Base-by-base conservation (phyloP, 1,140 invertebrate genomes). In the Polypedilum pembai region DNA sequence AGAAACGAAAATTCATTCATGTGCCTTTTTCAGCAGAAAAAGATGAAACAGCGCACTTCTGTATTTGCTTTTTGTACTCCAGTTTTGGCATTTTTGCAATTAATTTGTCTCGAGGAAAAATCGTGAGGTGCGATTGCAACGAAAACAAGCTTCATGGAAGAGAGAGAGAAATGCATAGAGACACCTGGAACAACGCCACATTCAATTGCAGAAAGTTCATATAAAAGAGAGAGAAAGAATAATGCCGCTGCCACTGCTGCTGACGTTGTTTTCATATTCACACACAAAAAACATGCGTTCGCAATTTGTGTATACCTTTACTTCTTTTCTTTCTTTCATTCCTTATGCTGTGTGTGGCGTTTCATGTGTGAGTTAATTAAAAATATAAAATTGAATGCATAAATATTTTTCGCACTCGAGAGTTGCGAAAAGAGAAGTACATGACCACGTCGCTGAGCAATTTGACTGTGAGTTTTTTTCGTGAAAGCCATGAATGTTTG, bases 41-140 rank as follows among this genome's bases (percentile, higher is more conserved):
- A 33, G 24, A 33, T 33, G 24, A 33, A 33, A 33, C 24, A 69
- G 7, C 17, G 17, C 65, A 69, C 65, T 69, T 69, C 65, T 69
- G 65, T 69, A 69, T 69, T 18, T 21, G 65, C 17, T 20, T 21
- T 56, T 33, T 33, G 5, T 56, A 56, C 10, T 56, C 45, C 45
- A 56, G n/a, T 69, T 69, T 69, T 69, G 65, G 65, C 65, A 69
- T 69, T 69, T n/a, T n/a, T 69, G 65, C 65, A 69, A 69, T 69
- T 69, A 69, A 69, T 69, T 69, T 69, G 65, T 69, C 65, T 69
- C 65, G 65, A 69, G 65, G 65, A 69, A 21, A 18, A 69, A 69
- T 69, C 65, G 65, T 69, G 65, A 69, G 65, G 17, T 18, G 20
- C 65, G 17, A 69, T 18, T 10, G 18, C 3, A 69, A 21, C 15